Conservation (phyloP, 2,888 invertebrate species). For the Athrips mouffetella region DNA sequence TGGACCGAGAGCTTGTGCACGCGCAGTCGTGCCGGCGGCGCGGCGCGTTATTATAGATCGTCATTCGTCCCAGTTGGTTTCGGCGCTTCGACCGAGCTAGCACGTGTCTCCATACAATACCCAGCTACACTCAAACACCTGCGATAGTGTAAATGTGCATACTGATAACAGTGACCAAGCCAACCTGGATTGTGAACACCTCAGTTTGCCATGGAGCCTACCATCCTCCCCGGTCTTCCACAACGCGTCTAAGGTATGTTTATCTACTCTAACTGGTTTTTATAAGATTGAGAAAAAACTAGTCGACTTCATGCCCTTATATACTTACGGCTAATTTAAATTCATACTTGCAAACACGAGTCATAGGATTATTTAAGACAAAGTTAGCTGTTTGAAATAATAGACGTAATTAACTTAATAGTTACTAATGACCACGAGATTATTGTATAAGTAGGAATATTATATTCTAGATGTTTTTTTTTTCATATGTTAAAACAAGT, state of each 20-base stretch:
- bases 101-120: constrained; percentile 60
- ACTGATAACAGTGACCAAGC: constrained; percentile 18
- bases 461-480: constrained; percentile 6
- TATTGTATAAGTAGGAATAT: no score
- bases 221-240: background rate
- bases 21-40: constrained; percentile 37
- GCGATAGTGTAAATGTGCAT: constrained; percentile 29
- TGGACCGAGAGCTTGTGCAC: constrained; percentile 71
- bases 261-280: background rate
- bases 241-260: constrained; percentile 17
- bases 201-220: constrained; percentile 14
- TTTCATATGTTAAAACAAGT: background rate
- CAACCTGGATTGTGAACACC: constrained; percentile 22
- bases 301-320: background rate
- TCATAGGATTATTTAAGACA: background rate
- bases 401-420: background rate
- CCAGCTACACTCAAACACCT: constrained; percentile 36
- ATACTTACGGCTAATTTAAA: background rate
- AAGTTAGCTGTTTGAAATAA: constrained; percentile 4
- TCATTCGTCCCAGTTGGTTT: constrained; percentile 73
- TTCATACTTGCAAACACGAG: background rate
- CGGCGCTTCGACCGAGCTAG: constrained; percentile 70
- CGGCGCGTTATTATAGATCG: constrained; percentile 67
- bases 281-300: background rate
- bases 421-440: constrained; percentile 3